A percentile compares a stretch with the other conserved stretches of the same genome.
Conservation (phyloP, 2,113 vertebrate species). For the Tursiops truncatus region DNA sequence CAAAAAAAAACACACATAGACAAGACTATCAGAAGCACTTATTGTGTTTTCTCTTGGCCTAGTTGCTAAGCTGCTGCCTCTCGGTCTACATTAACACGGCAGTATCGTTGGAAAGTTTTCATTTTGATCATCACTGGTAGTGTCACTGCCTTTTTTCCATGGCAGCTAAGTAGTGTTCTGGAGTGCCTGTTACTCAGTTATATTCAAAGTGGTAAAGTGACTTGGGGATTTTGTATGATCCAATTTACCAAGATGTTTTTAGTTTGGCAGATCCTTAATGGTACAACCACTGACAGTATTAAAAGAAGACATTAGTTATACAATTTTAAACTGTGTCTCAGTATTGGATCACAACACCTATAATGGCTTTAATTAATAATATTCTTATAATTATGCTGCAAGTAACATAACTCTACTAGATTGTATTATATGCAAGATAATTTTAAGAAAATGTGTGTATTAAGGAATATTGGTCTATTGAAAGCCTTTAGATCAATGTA, state of each 20-base stretch:
- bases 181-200: not conserved
- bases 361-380: not conserved
- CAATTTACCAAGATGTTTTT: not conserved
- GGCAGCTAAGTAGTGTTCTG: too few relatives aligned
- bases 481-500: not conserved
- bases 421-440: too few relatives aligned
- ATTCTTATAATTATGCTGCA: not conserved
- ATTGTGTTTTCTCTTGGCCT: not conserved
- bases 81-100: not conserved
- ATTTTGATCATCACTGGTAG: not conserved
- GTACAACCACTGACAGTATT: not conserved
- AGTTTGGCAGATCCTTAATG: not conserved
- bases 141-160: not conserved
- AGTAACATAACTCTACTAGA: not conserved
- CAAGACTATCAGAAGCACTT: conserved; percentile 12
- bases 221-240: not conserved
- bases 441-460: not conserved
- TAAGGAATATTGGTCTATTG: not conserved
- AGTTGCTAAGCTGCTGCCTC: not conserved
- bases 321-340: not conserved
- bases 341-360: not conserved
- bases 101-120: not conserved
- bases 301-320: not conserved
- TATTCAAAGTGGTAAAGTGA: not conserved
- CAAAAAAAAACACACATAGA: not conserved